Base-by-base conservation (phyloP, 2,888 invertebrate genomes). In the Eupithecia exiguata region DNA sequence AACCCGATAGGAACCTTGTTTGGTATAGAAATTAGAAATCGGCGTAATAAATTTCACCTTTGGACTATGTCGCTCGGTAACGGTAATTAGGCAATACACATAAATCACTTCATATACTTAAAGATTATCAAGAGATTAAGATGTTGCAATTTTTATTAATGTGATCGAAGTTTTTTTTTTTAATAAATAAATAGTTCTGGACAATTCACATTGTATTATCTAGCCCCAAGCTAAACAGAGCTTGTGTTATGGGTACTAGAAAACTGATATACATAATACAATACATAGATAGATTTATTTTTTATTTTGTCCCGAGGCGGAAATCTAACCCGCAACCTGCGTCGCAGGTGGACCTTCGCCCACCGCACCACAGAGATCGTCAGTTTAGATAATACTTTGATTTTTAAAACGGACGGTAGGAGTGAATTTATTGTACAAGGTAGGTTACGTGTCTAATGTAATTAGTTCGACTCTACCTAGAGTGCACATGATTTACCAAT, bases 1-100 rank as follows among this genome's bases (percentile, higher is more conserved):
- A 84, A 89, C 87, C 87, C 86, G 88, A 90, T 90, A 89, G 86
- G 85, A 85, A 86, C 84, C 86, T 86, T 85, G 87, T 86, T 88
- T 87, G 77, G 81, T 82, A 81, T 83, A 84, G 81, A 82, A 81
- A 81, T 79, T 82, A 81, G 81, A 82, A 81, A 82, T 81, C 81
- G 83, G 83, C 84, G 81, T 88, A 85, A 71, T 76, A 74, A 71
- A 74, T 78, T 72, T 73, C n/a, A 75, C 69, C 69, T 70, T 75
- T 70, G 69, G 63, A 73, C 67, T 58, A 61, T 61, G 70, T 70
- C 61, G 58, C 61, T 63, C 35, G 38, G n/a, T 72, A 72, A 72
- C 35, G 38, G n/a, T 72, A 72, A 72, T 75, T 67, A 61, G 62
- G 67, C 69, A 53, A 72, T 69, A 49, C 38, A 66, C 61, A 30